phyloP scores from a whole-genome alignment of 2,797 vertebrate species.

The Miichthys miiuy region DNA sequence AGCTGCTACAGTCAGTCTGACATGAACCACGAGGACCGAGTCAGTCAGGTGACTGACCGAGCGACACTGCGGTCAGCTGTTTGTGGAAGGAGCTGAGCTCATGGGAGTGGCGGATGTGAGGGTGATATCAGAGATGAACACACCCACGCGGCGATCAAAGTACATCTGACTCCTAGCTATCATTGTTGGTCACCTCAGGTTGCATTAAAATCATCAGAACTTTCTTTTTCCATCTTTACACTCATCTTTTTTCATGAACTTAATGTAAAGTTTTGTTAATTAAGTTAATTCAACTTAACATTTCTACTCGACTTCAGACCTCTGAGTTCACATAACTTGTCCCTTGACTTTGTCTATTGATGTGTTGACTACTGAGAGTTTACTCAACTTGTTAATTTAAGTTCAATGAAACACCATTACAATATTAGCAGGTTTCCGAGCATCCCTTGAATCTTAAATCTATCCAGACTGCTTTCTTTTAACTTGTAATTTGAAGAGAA shows the following conservation, averaged over 20 bases:
- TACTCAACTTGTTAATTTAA: not conserved
- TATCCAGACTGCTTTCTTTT: no score
- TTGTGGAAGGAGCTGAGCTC: not conserved
- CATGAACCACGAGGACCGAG: not conserved
- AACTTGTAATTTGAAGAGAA: not conserved
- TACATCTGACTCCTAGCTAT: not conserved
- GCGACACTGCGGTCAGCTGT: not conserved
- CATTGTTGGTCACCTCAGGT: not conserved
- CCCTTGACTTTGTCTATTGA: not conserved
- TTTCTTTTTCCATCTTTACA: not conserved
- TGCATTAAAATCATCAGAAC: not conserved
- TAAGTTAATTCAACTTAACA: no score
- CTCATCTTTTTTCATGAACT: not conserved
- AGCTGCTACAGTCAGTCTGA: slow-evolving; percentile 10
- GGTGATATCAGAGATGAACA: slow-evolving; percentile 19
- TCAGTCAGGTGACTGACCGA: slow-evolving; percentile 11
- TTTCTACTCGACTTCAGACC: not conserved
- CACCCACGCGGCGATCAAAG: slow-evolving; percentile 33
- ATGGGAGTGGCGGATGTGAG: not conserved
- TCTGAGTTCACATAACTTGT: not conserved
- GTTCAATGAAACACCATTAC: not conserved
- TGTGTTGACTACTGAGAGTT: not conserved
- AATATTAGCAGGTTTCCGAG: no score
- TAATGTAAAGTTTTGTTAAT: not conserved
- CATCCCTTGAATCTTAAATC: no score